Base-by-base conservation (phyloP, 37 sponge, comb jelly and placozoan genomes). In the Dysidea cf. avara region DNA sequence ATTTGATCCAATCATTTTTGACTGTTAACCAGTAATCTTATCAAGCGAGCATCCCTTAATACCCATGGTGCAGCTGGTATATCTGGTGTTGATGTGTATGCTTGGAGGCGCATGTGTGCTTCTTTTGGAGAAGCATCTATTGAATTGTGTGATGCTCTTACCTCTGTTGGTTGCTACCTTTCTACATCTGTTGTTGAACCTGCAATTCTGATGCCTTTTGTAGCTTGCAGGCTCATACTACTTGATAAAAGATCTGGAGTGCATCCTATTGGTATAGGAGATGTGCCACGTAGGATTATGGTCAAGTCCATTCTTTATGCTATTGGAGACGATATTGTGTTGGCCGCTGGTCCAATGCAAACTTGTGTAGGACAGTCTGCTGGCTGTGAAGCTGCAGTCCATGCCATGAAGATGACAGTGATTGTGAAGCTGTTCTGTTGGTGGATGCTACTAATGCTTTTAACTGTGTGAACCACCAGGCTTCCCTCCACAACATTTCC, bases 231-330 rank as follows among this genome's bases (percentile, higher is more conserved):
- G n/a, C n/a, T n/a, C n/a, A n/a, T n/a, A n/a, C n/a, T n/a, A 56
- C 60, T 74, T 17, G 70, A 85, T 68, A 85, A 85, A 35, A 22
- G 39, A 24, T 75, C 80, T n/a, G 86, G 80, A 14, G 79, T 73
- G 22, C 33, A 80, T 14, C 86, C 80, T 13, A 85, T 85, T 28
- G 86, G 83, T 26, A 48, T 87, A 56, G 78, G 83, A 26, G 88
- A 87, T 36, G 77, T 75, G n/a, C 47, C 66, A 28, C 26, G 83
- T 0, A 50, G 76, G 46, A 68, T 82, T 28, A 60, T 87, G 14
- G 82, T 78, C 26, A 76, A 82, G 55, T 72, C 83, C 21, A 37
- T 88, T 13, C 72, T 77, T 16, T 13, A 16, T 5, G 43, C 62
- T 11, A 11, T 76, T 21, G 61, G 58, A 14, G 48, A 4, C 16